Conservation (phyloP, 2,797 vertebrate genomes). For the Arnoldichthys spilopterus region DNA sequence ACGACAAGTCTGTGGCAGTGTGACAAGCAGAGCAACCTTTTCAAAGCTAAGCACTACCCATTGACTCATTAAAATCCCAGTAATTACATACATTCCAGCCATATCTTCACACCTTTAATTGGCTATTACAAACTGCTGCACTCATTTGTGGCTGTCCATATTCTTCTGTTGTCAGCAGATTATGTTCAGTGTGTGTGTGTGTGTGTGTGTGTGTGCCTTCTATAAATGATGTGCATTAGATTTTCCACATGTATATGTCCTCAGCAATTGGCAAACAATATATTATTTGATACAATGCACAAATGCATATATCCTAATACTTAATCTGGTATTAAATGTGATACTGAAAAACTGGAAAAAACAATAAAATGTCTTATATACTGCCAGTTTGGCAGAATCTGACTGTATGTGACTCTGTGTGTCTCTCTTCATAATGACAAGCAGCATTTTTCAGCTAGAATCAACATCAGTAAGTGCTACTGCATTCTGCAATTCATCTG, state of each 20-base stretch:
- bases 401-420: not conserved
- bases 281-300: conserved; percentile 14
- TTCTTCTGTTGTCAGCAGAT: conserved; percentile 58
- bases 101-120: conserved; percentile 80
- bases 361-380: not conserved
- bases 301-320: conserved; percentile 10
- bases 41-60: conserved; percentile 59
- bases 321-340: conserved; percentile 1
- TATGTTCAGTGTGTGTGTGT: conserved; percentile 33
- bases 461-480: conserved; percentile 3
- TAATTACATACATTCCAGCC: conserved; percentile 66
- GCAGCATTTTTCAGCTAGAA: not conserved
- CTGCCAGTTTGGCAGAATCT: not conserved
- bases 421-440: not conserved
- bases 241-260: conserved; percentile 19
- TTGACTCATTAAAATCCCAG: conserved; percentile 64
- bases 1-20: conserved; percentile 49
- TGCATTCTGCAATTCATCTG: not conserved
- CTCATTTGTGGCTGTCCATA: conserved; percentile 56
- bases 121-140: conserved; percentile 62
- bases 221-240: conserved; percentile 28
- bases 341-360: not conserved
- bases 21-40: conserved; percentile 60
- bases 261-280: conserved; percentile 27
- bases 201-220: conserved; percentile 25